Base-by-base conservation (phyloP, 2,113 vertebrate genomes). In the Perca flavescens region DNA sequence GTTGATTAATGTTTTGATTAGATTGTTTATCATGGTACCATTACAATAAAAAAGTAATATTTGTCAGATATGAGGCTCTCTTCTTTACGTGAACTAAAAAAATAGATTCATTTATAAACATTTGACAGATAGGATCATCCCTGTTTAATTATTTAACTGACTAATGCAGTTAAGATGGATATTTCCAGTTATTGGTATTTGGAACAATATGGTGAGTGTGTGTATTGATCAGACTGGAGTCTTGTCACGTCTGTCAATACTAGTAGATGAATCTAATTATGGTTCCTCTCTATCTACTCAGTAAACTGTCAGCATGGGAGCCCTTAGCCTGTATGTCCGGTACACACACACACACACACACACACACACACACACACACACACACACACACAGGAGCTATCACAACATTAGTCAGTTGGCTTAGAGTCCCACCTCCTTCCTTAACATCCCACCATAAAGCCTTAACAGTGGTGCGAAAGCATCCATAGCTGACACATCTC, bases 191-290 rank as follows among this genome's bases (percentile, higher is more conserved):
- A 94, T 92, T 86, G 94, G 94, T 87, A 89, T 94, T 90, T 84
- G 82, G 80, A 84, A 94, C 90, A 93, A 92, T 91, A 91, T 82
- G 86, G 86, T 91, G 87, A 91, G 83, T 91, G 93, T 91, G 86
- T 84, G 68, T 91, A 94, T 94, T 69, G 93, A 94, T 91, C 86
- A 79, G 71, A 84, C 71, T 69, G 53, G 66, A 83, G 82, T 91
- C 89, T 85, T 86, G 85, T 86, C 70, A 80, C 72, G 5, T 88
- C 86, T 89, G 91, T 93, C 94, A 93, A 93, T 94, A 94, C 80
- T 75, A 73, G 89, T 85, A 89, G 92, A 95, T 94, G 88, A 92
- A 93, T 94, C 94, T 94, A 95, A 95, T 95, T 94, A 93, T 90
- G 86, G 89, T 88, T 84, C 86, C 72, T 86, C 82, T 93, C 78